Conservation (phyloP, 2,888 invertebrate genomes). For the Eupithecia subfuscata region DNA sequence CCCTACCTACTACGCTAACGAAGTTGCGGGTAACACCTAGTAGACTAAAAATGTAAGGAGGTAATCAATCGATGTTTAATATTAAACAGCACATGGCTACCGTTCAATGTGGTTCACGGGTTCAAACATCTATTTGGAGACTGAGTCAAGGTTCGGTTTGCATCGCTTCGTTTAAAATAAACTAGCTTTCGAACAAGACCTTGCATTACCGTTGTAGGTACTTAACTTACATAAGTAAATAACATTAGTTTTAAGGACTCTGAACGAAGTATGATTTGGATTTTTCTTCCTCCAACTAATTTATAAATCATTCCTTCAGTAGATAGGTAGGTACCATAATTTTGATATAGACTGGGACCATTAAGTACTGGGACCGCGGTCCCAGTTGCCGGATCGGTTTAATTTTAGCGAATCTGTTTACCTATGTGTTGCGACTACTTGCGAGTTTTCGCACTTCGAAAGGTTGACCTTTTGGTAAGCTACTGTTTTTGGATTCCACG, state of each 20-base stretch:
- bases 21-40: too few species aligned
- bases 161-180: slow-evolving; percentile 32
- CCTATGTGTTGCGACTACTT: not conserved
- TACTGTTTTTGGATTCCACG: not conserved
- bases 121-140: slow-evolving; percentile 65
- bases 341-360: too few species aligned
- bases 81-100: slow-evolving; percentile 34
- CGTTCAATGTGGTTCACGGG: slow-evolving; percentile 49
- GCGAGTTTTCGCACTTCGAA: not conserved
- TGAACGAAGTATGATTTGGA: not conserved
- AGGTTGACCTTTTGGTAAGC: not conserved
- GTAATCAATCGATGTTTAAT: slow-evolving; percentile 42
- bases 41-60: slow-evolving; percentile 12
- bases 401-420: not conserved
- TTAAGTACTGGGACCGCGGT: too few species aligned
- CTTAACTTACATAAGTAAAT: not conserved
- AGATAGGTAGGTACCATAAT: not conserved
- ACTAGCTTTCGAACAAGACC: not conserved
- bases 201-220: not conserved
- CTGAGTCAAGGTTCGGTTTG: slow-evolving; percentile 64
- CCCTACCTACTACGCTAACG: too few species aligned
- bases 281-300: not conserved
- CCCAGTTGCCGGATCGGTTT: too few species aligned
- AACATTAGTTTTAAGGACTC: not conserved
- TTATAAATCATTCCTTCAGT: not conserved